Conservation (phyloP, 2,888 invertebrate species). For the Cerceris ruficornis region DNA sequence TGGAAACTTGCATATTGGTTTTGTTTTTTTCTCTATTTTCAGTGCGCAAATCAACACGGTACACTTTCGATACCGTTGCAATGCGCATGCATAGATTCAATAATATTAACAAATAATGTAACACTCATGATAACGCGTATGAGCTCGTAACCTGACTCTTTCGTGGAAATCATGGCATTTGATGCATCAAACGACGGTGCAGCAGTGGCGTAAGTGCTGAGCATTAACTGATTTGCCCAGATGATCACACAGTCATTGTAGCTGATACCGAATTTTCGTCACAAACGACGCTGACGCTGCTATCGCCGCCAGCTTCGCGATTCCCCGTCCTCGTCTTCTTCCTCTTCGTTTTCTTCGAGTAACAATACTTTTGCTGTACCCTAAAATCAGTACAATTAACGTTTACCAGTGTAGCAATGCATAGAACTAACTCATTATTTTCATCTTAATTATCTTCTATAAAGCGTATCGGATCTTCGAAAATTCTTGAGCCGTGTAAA, state of each 20-base stretch:
- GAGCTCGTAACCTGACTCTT: constrained; percentile 66
- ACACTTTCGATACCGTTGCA: constrained; percentile 51
- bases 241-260: constrained; percentile 64
- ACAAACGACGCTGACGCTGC: constrained; percentile 78
- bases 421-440: no score
- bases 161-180: constrained; percentile 68
- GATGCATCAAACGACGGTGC: constrained; percentile 69
- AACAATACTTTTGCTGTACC: constrained; percentile 85
- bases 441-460: no score
- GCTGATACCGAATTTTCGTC: constrained; percentile 70
- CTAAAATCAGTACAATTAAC: constrained; percentile 55
- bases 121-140: constrained; percentile 77
- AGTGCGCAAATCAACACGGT: constrained; percentile 54
- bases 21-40: constrained; percentile 57
- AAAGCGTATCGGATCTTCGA: no score
- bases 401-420: background rate
- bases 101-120: constrained; percentile 77
- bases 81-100: constrained; percentile 40
- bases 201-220: constrained; percentile 65
- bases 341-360: constrained; percentile 92
- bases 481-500: no score
- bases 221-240: constrained; percentile 62
- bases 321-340: constrained; percentile 92
- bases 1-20: constrained; percentile 73
- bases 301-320: constrained; percentile 96